Conservation (phyloP, 1,140 invertebrate species). For the Drosophila fuyamai region DNA sequence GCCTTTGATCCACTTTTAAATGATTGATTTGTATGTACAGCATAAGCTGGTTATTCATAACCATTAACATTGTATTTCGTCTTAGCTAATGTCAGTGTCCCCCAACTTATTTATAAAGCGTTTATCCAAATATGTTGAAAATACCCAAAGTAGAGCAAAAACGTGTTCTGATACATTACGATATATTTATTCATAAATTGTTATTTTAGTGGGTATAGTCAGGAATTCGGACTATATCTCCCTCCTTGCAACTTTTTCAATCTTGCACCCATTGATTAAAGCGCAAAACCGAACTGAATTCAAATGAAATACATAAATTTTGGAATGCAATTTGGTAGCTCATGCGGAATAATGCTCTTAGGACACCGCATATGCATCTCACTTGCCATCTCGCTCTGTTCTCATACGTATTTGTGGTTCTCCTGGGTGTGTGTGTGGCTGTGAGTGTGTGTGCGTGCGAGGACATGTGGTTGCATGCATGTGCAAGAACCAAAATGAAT, state of each 20-base stretch:
- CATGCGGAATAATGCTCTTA: slow-evolving; percentile 63
- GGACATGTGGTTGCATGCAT: slow-evolving; percentile 51
- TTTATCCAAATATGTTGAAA: too few relatives aligned
- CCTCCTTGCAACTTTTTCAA: not conserved
- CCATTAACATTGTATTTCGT: too few relatives aligned
- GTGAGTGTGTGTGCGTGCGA: slow-evolving; percentile 28
- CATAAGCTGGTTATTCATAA: too few relatives aligned
- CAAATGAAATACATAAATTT: slow-evolving; percentile 72
- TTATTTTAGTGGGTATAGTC: not conserved
- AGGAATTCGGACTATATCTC: too few relatives aligned
- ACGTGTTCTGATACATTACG: too few relatives aligned
- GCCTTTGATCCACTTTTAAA: too few relatives aligned
- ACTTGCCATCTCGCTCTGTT: slow-evolving; percentile 10
- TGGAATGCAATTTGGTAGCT: slow-evolving; percentile 69
- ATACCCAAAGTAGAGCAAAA: too few relatives aligned
- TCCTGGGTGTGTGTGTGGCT: slow-evolving; percentile 9
- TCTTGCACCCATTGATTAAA: slow-evolving; percentile 32
- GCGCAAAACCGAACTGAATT: slow-evolving; percentile 46
- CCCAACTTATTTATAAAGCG: too few relatives aligned
- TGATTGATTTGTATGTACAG: too few relatives aligned
- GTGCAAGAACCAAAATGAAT: slow-evolving; percentile 58
- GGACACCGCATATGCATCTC: slow-evolving; percentile 40
- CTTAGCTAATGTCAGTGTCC: too few relatives aligned
- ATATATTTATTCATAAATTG: not conserved
- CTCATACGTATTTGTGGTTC: not conserved